These are phyloP conservation scores for Polyergus mexicanus DNA, from an alignment of 1,140 invertebrate species.

Conservation along the genomic window DNA sequence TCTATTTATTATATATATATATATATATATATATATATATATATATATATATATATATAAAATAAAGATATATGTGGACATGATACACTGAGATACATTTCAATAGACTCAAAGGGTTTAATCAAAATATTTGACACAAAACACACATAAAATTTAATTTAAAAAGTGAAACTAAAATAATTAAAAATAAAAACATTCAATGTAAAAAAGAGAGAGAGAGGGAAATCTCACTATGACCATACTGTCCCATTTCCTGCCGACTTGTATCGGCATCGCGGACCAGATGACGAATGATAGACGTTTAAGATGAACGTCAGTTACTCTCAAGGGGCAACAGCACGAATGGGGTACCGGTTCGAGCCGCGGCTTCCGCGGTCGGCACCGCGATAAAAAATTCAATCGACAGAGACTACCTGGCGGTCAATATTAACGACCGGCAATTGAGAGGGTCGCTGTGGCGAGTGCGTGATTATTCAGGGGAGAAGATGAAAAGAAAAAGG, in stretches of 20 bases:
- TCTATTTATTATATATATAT: too few relatives aligned
- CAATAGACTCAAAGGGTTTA: too few relatives aligned
- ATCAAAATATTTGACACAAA: too few relatives aligned
- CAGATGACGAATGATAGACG: slow-evolving; percentile 40
- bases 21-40: too few relatives aligned
- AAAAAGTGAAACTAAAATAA: too few relatives aligned
- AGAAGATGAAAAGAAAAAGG: slow-evolving; percentile 28
- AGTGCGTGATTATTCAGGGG: slow-evolving; percentile 70
- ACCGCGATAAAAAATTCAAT: slow-evolving; percentile 73
- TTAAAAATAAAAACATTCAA: too few relatives aligned
- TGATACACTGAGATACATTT: too few relatives aligned
- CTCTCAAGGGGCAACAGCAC: slow-evolving; percentile 46
- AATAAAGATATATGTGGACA: too few relatives aligned
- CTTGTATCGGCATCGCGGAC: slow-evolving; percentile 34
- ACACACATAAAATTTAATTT: too few relatives aligned
- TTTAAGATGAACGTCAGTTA: slow-evolving; percentile 49
- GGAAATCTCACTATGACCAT: background rate
- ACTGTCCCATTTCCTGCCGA: slow-evolving; percentile 49
- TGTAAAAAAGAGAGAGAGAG: background rate
- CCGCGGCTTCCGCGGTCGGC: slow-evolving; percentile 53
- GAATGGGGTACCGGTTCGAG: slow-evolving; percentile 65
- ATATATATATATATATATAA: too few relatives aligned
- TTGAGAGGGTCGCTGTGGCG: slow-evolving; percentile 67
- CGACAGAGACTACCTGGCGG: slow-evolving; percentile 68
- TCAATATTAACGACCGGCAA: slow-evolving; percentile 78